Percentiles rank a stretch among this genome's conserved stretches.
These are phyloP conservation scores for Aphrocallistes beatrix DNA, from an alignment of 37 sponge, comb jelly and placozoan genomes.

Conservation along the genomic window DNA sequence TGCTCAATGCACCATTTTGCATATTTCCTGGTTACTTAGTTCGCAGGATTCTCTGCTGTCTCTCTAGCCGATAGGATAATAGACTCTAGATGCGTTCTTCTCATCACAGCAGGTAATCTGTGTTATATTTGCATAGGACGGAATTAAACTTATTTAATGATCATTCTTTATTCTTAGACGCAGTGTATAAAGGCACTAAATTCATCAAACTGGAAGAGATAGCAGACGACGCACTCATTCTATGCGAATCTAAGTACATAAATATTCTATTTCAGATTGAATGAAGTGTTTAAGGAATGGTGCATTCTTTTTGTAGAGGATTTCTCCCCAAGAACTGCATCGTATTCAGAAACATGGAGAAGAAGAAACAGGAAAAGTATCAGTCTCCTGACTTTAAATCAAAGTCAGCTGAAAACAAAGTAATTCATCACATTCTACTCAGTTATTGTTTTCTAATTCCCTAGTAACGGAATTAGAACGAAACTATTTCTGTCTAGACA, in stretches of 20 bases:
- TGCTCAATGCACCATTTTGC: no score
- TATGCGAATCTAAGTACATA: neutral
- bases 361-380: neutral
- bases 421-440: no score
- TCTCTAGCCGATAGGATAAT: conserved; percentile 59
- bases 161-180: neutral
- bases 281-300: no score
- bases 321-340: neutral
- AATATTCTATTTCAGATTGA: no score
- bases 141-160: neutral
- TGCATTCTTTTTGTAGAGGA: no score
- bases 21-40: neutral
- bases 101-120: neutral
- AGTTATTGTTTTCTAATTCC: no score
- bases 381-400: neutral
- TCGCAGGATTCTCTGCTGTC: conserved; percentile 95
- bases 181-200: conserved; percentile 63
- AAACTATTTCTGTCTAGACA: no score
- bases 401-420: neutral
- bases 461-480: no score
- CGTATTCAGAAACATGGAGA: neutral
- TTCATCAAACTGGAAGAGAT: conserved; percentile 64
- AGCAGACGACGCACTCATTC: conserved; percentile 57
- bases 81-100: conserved; percentile 23
- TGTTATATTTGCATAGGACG: no score